Percentiles rank a stretch among this genome's conserved stretches.
Conservation (phyloP, 2,113 vertebrate genomes). For the Astur gentilis region DNA sequence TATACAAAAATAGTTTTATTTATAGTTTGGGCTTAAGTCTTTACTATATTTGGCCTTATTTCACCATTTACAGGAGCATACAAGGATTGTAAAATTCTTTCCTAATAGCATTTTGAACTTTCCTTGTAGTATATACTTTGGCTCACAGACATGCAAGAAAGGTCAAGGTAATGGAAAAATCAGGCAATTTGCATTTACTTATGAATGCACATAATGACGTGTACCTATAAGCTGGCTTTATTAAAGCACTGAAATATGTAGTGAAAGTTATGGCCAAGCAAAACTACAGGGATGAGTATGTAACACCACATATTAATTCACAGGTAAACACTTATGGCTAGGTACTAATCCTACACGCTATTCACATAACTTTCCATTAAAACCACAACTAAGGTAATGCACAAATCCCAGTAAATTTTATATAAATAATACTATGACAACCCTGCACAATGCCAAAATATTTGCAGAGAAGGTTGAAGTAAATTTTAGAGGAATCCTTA, state of each 20-base stretch:
- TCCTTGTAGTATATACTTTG: not conserved
- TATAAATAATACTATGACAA: not conserved
- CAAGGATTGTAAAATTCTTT: not conserved
- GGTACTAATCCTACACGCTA: not conserved
- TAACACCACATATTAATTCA: not conserved
- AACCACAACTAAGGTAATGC: not conserved
- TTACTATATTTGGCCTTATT: not conserved
- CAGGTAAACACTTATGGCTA: not conserved
- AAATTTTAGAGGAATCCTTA: not conserved
- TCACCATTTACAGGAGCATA: not conserved
- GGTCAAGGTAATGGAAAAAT: not conserved
- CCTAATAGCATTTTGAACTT: not conserved
- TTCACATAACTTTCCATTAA: not conserved
- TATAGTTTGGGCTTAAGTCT: not conserved
- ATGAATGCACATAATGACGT: not conserved
- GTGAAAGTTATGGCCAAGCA: not conserved
- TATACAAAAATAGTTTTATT: not conserved
- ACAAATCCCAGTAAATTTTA: not conserved
- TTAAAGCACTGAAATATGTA: not conserved
- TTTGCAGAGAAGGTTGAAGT: slow-evolving; percentile 10
- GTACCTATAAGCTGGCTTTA: not conserved
- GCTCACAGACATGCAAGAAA: not conserved
- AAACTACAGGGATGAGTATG: not conserved
- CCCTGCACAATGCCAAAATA: not conserved
- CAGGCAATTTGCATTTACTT: not conserved